These are phyloP conservation scores for Lasiommata megera DNA, from an alignment of 2,888 invertebrate genomes.

Conservation along the genomic window DNA sequence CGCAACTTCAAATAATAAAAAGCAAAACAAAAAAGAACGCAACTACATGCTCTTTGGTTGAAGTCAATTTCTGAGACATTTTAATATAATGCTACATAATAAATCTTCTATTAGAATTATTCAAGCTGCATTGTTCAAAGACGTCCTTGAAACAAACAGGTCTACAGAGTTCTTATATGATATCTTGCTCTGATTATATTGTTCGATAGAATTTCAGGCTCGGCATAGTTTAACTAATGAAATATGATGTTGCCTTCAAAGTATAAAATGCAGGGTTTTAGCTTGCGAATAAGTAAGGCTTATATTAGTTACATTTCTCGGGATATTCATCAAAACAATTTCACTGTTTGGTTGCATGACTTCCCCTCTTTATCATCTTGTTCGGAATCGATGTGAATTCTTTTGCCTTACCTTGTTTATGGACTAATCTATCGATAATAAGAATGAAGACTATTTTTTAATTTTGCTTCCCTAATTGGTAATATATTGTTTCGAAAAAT, in stretches of 20 bases:
- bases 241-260: conserved; percentile 53
- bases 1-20: conserved; percentile 37
- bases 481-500: conserved; percentile 54
- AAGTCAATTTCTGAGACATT: conserved; percentile 1
- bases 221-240: conserved; percentile 63
- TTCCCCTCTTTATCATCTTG: background rate
- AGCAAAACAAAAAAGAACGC: conserved; percentile 45
- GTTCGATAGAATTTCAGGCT: conserved; percentile 61
- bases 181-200: conserved; percentile 61
- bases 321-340: background rate
- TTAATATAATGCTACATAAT: background rate
- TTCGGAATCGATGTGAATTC: background rate
- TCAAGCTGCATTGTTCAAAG: conserved; percentile 15
- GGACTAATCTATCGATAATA: conserved; percentile 5
- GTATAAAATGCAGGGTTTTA: conserved; percentile 1
- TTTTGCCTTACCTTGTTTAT: background rate
- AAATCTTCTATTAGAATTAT: conserved; percentile 3
- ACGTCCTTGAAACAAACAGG: conserved; percentile 42
- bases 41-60: background rate
- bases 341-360: background rate
- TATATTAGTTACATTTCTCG: background rate
- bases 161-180: conserved; percentile 40
- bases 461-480: conserved; percentile 34
- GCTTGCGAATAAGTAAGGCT: background rate
- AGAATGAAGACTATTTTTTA: conserved; percentile 1